These are phyloP conservation scores for Chloropsis hardwickii DNA, from an alignment of 2,113 vertebrate genomes.

Conservation along the genomic window DNA sequence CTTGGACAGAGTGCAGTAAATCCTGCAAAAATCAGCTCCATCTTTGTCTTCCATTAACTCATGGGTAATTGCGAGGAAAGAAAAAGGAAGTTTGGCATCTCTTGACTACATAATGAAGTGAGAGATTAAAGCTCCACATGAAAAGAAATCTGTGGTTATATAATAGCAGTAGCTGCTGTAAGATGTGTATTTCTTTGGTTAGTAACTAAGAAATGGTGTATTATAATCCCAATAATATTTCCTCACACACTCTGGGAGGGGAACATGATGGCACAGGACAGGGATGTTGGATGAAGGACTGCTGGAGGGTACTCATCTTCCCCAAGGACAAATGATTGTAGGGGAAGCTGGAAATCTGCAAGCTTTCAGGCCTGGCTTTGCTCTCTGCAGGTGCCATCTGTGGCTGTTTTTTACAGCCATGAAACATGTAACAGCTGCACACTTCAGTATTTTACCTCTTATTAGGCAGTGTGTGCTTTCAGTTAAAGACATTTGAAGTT, in stretches of 20 bases:
- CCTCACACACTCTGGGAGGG: fast-evolving
- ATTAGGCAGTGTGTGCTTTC: not conserved
- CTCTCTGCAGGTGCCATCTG: not conserved
- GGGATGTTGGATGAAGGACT: not conserved
- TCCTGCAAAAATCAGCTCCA: not conserved
- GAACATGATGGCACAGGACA: no score
- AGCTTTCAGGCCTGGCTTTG: not conserved
- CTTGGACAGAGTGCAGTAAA: not conserved
- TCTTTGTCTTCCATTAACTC: not conserved
- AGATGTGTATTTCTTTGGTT: not conserved
- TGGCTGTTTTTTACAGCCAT: not conserved
- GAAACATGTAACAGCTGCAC: not conserved
- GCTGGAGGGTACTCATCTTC: not conserved
- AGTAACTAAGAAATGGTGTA: not conserved
- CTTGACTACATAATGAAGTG: not conserved
- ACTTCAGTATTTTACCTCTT: not conserved
- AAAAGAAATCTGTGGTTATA: not conserved
- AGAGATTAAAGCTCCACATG: not conserved
- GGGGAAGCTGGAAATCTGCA: not conserved
- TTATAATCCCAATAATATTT: not conserved
- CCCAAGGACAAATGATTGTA: not conserved
- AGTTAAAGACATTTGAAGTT: not conserved
- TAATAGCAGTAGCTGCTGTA: not conserved
- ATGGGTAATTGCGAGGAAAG: not conserved
- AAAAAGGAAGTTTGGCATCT: not conserved